These are phyloP conservation scores for Asarcornis scutulata DNA, from an alignment of 2,113 vertebrate genomes.

Conservation along the genomic window DNA sequence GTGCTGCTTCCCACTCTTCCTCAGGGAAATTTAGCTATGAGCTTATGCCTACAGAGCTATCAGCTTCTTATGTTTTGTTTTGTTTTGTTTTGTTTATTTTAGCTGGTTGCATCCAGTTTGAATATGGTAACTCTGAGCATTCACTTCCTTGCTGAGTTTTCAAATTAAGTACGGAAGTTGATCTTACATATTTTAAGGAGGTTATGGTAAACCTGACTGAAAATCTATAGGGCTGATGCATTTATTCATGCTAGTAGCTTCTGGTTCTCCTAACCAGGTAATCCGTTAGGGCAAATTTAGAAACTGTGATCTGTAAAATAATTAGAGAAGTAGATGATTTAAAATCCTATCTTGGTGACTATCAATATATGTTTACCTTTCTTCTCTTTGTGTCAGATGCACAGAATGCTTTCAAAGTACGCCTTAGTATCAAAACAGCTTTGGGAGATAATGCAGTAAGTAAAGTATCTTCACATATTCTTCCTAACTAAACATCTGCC, in stretches of 20 bases:
- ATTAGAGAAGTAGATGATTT: neutral
- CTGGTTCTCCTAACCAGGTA: neutral
- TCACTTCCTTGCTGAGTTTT: neutral
- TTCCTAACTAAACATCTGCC: neutral
- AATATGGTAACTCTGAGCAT: neutral
- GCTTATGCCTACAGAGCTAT: neutral
- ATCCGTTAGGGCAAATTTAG: neutral
- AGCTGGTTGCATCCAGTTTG: neutral
- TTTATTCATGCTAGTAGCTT: neutral
- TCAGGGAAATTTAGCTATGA: neutral
- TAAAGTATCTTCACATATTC: constrained; percentile 41
- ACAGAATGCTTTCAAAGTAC: constrained; percentile 87
- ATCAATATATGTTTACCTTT: neutral
- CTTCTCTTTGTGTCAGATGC: constrained; percentile 76
- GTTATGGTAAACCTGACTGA: neutral
- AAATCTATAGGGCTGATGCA: neutral
- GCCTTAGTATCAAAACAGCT: constrained; percentile 89
- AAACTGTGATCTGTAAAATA: neutral
- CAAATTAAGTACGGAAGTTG: neutral
- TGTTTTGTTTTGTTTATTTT: too few species aligned
- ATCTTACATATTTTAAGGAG: neutral
- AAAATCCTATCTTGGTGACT: neutral
- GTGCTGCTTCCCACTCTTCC: neutral
- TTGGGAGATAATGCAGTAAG: constrained; percentile 90
- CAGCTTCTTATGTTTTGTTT: neutral